A percentile compares a stretch with the other conserved stretches of the same genome.
Conservation (phyloP, 2,113 vertebrate species). For the rat (Rattus norvegicus) region DNA sequence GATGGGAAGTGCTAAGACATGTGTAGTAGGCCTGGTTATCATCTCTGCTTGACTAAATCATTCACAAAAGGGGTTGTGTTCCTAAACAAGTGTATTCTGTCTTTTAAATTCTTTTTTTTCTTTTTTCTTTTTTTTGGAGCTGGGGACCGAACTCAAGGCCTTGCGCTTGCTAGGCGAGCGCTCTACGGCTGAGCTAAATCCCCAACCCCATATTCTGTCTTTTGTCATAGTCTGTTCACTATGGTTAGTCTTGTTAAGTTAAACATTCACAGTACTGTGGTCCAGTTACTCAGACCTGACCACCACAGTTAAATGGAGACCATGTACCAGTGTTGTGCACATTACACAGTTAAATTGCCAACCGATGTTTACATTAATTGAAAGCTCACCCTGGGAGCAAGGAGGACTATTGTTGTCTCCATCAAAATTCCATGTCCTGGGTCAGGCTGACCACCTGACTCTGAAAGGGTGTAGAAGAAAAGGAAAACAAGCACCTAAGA, state of each 20-base stretch:
- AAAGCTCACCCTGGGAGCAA: neutral
- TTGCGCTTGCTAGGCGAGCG: too few species aligned
- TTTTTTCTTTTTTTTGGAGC: too few species aligned
- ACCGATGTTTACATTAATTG: neutral
- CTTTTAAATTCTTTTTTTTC: neutral
- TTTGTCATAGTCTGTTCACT: neutral
- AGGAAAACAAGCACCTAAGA: neutral
- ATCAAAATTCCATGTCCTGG: neutral
- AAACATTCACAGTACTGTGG: neutral
- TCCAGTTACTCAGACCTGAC: neutral
- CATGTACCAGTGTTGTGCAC: fast-evolving
- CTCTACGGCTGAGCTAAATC: too few species aligned
- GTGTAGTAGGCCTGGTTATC: neutral
- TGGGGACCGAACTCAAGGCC: too few species aligned
- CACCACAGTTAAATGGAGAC: neutral
- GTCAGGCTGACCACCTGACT: neutral
- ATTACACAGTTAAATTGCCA: neutral
- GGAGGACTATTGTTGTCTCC: neutral
- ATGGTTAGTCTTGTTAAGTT: neutral
- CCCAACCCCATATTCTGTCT: neutral
- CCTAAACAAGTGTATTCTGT: neutral
- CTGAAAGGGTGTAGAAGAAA: neutral
- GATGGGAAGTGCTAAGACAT: neutral
- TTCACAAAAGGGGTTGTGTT: neutral
- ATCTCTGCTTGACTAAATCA: neutral